Percentiles rank a stretch among this genome's conserved stretches.
Conservation (phyloP, 2,113 vertebrate genomes). For the Cryptomyrus ogoouensis region DNA sequence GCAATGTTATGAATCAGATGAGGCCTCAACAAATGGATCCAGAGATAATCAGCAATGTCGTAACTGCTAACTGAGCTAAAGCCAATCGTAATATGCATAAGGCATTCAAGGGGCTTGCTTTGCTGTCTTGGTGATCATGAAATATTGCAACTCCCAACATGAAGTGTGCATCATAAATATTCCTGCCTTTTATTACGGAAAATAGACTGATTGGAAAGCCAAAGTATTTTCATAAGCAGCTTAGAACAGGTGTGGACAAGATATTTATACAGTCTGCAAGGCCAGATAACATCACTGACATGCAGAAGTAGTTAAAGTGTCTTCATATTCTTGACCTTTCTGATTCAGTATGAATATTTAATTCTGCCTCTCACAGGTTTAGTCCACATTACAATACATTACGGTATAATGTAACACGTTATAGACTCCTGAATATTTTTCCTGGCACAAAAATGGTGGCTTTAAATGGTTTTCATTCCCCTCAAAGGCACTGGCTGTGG, state of each 20-base stretch:
- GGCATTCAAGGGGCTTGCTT: neutral
- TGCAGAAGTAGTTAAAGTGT: neutral
- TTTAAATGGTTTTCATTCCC: neutral
- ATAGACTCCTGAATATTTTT: neutral
- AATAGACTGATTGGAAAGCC: neutral
- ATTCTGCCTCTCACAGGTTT: neutral
- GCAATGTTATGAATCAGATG: neutral
- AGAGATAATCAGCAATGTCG: neutral
- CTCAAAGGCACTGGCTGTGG: neutral
- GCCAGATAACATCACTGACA: neutral
- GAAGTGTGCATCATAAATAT: neutral
- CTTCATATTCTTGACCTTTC: neutral
- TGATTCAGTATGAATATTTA: conserved; percentile 3
- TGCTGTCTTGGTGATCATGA: neutral
- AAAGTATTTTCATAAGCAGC: neutral
- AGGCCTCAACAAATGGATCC: neutral
- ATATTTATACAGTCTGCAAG: neutral
- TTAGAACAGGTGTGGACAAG: neutral
- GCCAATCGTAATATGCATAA: neutral
- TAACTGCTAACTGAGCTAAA: neutral
- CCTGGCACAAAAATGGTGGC: neutral
- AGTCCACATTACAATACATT: neutral
- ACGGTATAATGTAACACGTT: neutral
- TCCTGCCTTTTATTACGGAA: neutral
- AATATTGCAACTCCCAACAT: neutral